phyloP scores from a whole-genome alignment of 2,113 vertebrate genomes.

The Percina caprodes region DNA sequence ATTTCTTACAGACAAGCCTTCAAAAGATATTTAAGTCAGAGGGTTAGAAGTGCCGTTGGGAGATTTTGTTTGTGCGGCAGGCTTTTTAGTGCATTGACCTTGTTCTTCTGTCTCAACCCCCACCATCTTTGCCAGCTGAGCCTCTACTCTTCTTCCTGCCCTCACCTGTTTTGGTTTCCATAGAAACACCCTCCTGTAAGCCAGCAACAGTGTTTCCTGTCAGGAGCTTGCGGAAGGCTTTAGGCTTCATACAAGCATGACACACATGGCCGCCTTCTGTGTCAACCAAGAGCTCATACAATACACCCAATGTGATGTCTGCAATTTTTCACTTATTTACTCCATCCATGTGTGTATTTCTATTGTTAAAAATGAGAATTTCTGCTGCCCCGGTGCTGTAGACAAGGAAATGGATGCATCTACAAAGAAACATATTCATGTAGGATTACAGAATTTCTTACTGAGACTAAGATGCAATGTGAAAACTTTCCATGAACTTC shows the following conservation, averaged over 20 bases:
- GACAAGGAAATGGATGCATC: not conserved
- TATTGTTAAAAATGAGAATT: not conserved
- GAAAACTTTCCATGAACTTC: slow-evolving; percentile 51
- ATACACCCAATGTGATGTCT: too few relatives aligned
- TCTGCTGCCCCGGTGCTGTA: fast-evolving
- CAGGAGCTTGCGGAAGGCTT: slow-evolving; percentile 39
- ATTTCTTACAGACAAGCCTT: slow-evolving; percentile 41
- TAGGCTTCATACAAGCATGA: slow-evolving; percentile 15
- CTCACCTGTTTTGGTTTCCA: slow-evolving; percentile 80
- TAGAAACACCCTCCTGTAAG: slow-evolving; percentile 69
- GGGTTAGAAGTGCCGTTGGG: not conserved
- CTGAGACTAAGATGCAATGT: not conserved
- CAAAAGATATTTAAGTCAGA: slow-evolving; percentile 52
- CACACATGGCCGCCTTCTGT: slow-evolving; percentile 54
- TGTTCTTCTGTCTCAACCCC: slow-evolving; percentile 47
- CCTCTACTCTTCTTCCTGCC: slow-evolving; percentile 74
- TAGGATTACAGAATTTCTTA: not conserved
- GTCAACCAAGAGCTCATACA: slow-evolving; percentile 21
- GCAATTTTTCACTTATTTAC: not conserved
- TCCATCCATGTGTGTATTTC: not conserved
- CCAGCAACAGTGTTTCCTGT: slow-evolving; percentile 74
- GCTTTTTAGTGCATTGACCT: slow-evolving; percentile 59
- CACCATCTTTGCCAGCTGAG: slow-evolving; percentile 61
- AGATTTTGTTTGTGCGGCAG: slow-evolving; percentile 38
- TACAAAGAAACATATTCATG: not conserved